A percentile compares a stretch with the other conserved stretches of the same genome.
Evolutionary conservation across 2,888 invertebrate genomes (phyloP).

Genomic region (Mystacides longicornis): DNA sequence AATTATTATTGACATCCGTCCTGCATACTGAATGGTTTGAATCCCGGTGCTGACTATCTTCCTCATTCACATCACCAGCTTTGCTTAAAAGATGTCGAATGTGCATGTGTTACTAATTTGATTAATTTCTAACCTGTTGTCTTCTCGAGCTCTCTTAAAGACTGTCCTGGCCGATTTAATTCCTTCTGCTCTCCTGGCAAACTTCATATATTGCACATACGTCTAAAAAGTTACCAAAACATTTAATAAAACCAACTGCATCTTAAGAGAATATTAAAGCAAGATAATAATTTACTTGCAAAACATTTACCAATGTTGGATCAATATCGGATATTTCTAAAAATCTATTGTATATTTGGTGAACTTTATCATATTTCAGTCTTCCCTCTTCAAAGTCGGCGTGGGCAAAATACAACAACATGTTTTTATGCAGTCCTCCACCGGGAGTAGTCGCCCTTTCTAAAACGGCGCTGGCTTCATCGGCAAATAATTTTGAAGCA

Average conservation of each 20-base stretch:
- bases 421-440: conserved; percentile 82
- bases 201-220: conserved; percentile 99
- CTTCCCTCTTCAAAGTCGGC: conserved; percentile 98
- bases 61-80: no score
- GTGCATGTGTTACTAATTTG: neutral
- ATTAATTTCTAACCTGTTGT: conserved; percentile 46
- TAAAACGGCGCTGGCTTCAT: conserved; percentile 91
- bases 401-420: conserved; percentile 93
- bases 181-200: conserved; percentile 93
- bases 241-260: neutral
- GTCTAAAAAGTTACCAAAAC: conserved; percentile 48
- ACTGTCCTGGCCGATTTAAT: conserved; percentile 93
- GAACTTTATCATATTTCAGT: conserved; percentile 91
- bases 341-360: conserved; percentile 90
- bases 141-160: conserved; percentile 93
- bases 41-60: no score
- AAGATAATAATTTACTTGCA: neutral
- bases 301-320: conserved; percentile 75
- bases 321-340: conserved; percentile 85
- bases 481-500: conserved; percentile 85
- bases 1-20: no score
- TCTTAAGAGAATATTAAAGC: neutral
- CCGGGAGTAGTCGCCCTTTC: conserved; percentile 77
- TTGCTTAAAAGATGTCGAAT: no score
- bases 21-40: no score